Evolutionary conservation across 2,797 vertebrate species (phyloP).

Genomic region (Phalanger gymnotis): DNA sequence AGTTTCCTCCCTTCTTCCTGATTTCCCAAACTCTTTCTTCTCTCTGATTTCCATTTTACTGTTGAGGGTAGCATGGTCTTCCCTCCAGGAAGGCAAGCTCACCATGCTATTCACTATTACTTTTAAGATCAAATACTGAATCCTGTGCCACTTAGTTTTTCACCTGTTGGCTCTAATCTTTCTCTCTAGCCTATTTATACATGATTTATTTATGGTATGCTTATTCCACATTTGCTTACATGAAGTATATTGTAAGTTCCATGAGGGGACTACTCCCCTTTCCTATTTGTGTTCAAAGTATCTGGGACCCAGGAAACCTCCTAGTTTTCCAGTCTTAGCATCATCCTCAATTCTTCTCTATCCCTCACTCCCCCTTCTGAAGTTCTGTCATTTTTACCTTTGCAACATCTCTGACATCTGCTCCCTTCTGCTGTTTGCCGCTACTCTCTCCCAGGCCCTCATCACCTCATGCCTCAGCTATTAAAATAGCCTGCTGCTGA

Average conservation of each 20-base stretch:
- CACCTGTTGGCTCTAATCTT: not conserved
- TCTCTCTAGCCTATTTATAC: not conserved
- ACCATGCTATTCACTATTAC: not conserved
- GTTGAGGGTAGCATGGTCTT: not conserved
- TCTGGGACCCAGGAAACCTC: not conserved
- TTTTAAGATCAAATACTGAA: not conserved
- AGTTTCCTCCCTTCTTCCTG: not conserved
- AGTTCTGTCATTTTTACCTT: not conserved
- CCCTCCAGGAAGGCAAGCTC: not conserved
- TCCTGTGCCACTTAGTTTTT: not conserved
- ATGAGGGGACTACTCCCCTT: not conserved
- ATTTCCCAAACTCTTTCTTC: not conserved
- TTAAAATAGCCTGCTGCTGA: not conserved
- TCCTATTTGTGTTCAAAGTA: not conserved
- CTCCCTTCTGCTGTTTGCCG: not conserved
- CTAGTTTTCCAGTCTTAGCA: not conserved
- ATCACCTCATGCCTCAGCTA: not conserved
- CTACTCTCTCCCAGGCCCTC: not conserved
- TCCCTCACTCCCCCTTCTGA: not conserved
- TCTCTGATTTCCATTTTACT: not conserved
- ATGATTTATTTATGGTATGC: not conserved
- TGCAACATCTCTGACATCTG: not conserved
- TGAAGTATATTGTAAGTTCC: not conserved
- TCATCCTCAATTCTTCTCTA: not conserved
- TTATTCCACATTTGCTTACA: not conserved